Evolutionary conservation across 64 coral and sea anemone species (phyloP), one percentile per base, ranked within the genome.

Genomic region (Stylophora pistillata): DNA sequence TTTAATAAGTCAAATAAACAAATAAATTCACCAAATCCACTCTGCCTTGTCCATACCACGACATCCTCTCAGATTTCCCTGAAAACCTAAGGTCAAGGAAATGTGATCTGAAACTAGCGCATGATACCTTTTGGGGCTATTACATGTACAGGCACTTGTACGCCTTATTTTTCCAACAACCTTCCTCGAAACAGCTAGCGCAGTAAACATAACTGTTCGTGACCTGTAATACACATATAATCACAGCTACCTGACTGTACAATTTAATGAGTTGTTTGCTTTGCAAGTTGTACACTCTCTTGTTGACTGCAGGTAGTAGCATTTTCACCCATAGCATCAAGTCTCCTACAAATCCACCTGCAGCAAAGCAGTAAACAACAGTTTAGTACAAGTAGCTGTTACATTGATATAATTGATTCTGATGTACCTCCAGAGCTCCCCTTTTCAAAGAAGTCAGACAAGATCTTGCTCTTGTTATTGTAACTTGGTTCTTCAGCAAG

Each of bases 251-350:
- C 97, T 99, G 97, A 53, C 97, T 99, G 79, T 93, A 99, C 9
- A 95, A 78, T 78, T 99, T 99, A 62, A 99, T 58, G 28, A 99
- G 93, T 60, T 99, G 97, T 27, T 99, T 99, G 78, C 82, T 99
- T 69, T 99, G 97, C 55, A 99, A 68, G 72, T 99, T 99, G 29
- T 99, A 99, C 1, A 99, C 93, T 79, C 97, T 90, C 58, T 99
- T 99, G 66, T 92, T 83, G 20, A 90, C 86, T 74, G 71, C 93
- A 53, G 97, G 97, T 28, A 99, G 91, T 58, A 99, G 85, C 37
- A 95, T 78, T 78, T 99, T 99, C 15, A 92, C 90, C 83, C 72
- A 89, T 17, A 99, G 61, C 18, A 72, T 89, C 13, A 95, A 53
- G 56, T 99, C 90, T 23, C 93, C 93, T 26, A 72, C 76, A 23